Conservation (phyloP, 2,888 invertebrate genomes). For the Netelia inedita region DNA sequence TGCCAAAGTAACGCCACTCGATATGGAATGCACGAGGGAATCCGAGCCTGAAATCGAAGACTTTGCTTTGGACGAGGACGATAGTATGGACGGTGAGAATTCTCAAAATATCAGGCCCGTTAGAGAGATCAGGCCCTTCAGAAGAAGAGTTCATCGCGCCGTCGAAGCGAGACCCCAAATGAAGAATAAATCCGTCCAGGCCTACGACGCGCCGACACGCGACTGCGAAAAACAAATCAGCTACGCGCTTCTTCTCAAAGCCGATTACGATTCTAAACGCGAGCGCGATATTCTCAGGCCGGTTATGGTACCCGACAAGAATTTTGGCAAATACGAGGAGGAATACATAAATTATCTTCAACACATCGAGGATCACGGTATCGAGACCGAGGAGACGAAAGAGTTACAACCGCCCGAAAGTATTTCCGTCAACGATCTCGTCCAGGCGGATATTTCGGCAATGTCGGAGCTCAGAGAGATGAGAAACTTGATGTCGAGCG, state of each 20-base stretch:
- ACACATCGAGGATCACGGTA: slow-evolving; percentile 77
- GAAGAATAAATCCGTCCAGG: slow-evolving; percentile 77
- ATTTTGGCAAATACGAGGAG: slow-evolving; percentile 80
- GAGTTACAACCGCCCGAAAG: slow-evolving; percentile 74
- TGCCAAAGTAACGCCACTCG: slow-evolving; percentile 68
- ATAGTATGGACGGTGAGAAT: slow-evolving; percentile 66
- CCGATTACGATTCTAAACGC: slow-evolving; percentile 69
- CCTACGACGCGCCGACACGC: slow-evolving; percentile 71
- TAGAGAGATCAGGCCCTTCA: slow-evolving; percentile 73
- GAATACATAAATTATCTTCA: slow-evolving; percentile 80
- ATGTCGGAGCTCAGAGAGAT: background rate
- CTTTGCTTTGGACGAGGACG: slow-evolving; percentile 60
- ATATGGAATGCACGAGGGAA: slow-evolving; percentile 80
- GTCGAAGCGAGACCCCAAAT: slow-evolving; percentile 67
- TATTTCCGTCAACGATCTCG: slow-evolving; percentile 77
- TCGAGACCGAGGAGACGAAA: slow-evolving; percentile 73
- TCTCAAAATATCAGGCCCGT: slow-evolving; percentile 50
- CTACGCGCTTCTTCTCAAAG: slow-evolving; percentile 76
- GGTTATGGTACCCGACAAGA: slow-evolving; percentile 67
- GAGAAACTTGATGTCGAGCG: background rate
- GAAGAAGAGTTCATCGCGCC: slow-evolving; percentile 73
- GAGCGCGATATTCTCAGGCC: slow-evolving; percentile 69
- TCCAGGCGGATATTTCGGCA: slow-evolving; percentile 73
- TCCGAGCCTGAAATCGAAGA: slow-evolving; percentile 77
- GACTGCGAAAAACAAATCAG: slow-evolving; percentile 82